Percentiles rank a stretch among this genome's conserved stretches.
Evolutionary conservation across 2,888 invertebrate genomes (phyloP).

Genomic region (Cantharis nigra): DNA sequence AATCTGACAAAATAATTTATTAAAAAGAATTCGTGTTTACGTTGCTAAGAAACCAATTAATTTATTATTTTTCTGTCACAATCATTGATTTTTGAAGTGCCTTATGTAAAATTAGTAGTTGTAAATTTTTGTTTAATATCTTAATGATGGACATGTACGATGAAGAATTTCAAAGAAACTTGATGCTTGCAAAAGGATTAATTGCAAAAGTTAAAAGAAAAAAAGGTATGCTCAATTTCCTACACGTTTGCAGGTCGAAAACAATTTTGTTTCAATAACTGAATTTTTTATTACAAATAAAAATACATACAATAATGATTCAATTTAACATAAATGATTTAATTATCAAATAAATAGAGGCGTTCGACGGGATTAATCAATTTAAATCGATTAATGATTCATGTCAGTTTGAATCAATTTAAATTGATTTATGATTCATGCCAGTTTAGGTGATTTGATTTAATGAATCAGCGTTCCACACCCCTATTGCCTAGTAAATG

Average conservation of each 20-base stretch:
- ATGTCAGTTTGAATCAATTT: too few species aligned
- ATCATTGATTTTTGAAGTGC: conserved; percentile 25
- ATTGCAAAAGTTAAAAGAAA: conserved; percentile 52
- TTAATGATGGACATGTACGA: conserved; percentile 52
- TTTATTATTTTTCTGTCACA: conserved; percentile 23
- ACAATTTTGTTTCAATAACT: not conserved
- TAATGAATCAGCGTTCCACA: too few species aligned
- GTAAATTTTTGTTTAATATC: conserved; percentile 12
- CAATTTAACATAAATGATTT: not conserved
- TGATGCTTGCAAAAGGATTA: conserved; percentile 56
- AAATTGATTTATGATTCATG: too few species aligned
- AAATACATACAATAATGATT: not conserved
- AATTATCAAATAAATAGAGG: not conserved
- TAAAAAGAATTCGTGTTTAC: conserved; percentile 1
- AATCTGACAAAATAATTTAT: not conserved
- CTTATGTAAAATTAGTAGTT: not conserved
- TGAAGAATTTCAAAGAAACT: conserved; percentile 59
- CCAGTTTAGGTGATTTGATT: too few species aligned
- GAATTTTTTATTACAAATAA: not conserved
- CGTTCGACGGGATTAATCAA: too few species aligned
- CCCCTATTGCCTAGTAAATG: too few species aligned
- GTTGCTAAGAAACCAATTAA: conserved; percentile 33
- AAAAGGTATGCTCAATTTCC: conserved; percentile 41
- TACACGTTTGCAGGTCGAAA: not conserved
- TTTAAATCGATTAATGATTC: too few species aligned